Percentiles rank a stretch among this genome's conserved stretches.
Conservation (phyloP, 2,888 invertebrate species). For the Bimastos eiseni region DNA sequence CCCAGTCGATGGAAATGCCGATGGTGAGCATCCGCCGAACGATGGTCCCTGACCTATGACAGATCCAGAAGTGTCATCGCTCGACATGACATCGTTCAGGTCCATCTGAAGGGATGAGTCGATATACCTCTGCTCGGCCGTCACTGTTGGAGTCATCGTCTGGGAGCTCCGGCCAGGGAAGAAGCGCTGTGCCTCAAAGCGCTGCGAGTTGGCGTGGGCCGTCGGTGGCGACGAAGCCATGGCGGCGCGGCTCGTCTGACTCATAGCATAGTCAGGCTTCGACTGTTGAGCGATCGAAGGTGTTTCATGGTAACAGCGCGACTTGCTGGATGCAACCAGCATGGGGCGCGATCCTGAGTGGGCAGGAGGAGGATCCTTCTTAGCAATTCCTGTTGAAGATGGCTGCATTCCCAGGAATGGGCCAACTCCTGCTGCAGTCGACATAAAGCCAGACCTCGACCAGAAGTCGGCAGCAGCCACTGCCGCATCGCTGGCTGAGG, state of each 20-base stretch:
- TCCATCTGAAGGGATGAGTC: not conserved
- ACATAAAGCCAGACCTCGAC: not conserved
- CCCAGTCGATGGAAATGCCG: not conserved
- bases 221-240: slow-evolving; percentile 20
- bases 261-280: not conserved
- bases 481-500: not conserved
- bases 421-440: not conserved
- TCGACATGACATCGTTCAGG: slow-evolving; percentile 5
- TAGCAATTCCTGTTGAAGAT: not conserved
- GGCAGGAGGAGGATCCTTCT: slow-evolving; percentile 53
- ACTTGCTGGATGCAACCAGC: not conserved
- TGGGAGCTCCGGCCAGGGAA: not conserved
- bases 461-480: slow-evolving; percentile 15
- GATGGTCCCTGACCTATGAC: not conserved
- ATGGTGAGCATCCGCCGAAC: not conserved
- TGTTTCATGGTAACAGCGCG: slow-evolving; percentile 7
- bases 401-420: slow-evolving; percentile 28
- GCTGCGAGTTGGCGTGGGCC: slow-evolving; percentile 27
- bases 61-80: not conserved
- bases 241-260: not conserved
- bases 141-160: not conserved
- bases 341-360: slow-evolving; percentile 46
- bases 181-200: slow-evolving; percentile 13
- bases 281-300: not conserved
- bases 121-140: slow-evolving; percentile 17